Evolutionary conservation across 2,113 vertebrate species (phyloP), one percentile per base, ranked within the genome.

Genomic region (Takifugu flavidus): DNA sequence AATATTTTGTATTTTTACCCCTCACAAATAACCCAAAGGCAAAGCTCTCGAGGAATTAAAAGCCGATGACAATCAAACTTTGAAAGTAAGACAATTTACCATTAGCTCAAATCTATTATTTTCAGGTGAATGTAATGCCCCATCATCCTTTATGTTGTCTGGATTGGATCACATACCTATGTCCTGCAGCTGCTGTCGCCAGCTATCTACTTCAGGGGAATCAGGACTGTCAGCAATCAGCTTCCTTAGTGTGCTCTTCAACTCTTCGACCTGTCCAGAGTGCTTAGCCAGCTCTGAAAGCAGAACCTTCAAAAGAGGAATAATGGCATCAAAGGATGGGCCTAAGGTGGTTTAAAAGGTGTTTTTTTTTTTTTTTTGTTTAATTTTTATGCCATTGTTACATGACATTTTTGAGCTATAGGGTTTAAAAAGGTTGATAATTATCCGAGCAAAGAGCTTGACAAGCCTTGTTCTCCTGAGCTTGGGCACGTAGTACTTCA

Each of bases 401-500:
- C 34, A 39, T 10, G 11, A 39, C 34, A 39, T 39, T 39, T 10
- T 10, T 39, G 34, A 39, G 34, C 6, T 1, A 39, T 3, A 39
- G 8, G 34, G 7, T 39, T 39, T 39, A 39, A 11, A 39, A 39
- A 39, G 34, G 11, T 39, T 47, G 45, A 15, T 13, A 47, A 14
- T n/a, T n/a, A n/a, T 15, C 15, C 14, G 5, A 47, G 13, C 12
- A 52, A 31, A 66, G 28, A 39, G 15, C 25, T 6, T 0, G 65
- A 1, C 2, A 34, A 56, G 98, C 97, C 95, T 99, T 97, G 90
- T 98, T 98, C 86, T 95, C 92, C 72, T 94, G 92, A 3, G 93
- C 96, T 85, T 98, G 95, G 34, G 92, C 94, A 26, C 88, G 93
- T 44, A 96, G 85, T 0, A 90, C 90, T 83, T 98, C 95, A 0